A percentile compares a stretch with the other conserved stretches of the same genome.
Conservation (phyloP, 2,113 vertebrate species). For the Microcebus lehilahytsara region DNA sequence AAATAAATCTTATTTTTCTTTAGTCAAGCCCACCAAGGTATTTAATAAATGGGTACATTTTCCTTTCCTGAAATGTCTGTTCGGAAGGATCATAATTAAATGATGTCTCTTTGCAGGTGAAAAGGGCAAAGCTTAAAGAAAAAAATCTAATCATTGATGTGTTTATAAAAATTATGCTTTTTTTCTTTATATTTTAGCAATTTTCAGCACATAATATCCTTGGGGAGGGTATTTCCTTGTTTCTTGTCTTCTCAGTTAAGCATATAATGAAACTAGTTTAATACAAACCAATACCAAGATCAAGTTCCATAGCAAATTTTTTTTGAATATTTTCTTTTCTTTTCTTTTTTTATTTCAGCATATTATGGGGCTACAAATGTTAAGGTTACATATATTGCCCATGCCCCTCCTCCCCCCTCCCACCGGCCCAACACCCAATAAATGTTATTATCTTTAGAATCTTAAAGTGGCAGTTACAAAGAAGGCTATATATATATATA, state of each 20-base stretch:
- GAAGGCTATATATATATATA: background rate
- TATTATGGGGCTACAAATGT: no score
- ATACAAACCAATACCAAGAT: background rate
- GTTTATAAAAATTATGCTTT: background rate
- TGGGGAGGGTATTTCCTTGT: background rate
- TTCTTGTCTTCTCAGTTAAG: background rate
- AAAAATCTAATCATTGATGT: background rate
- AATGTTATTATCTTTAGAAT: slow-evolving; percentile 7
- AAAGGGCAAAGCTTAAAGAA: background rate
- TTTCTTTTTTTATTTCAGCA: no score
- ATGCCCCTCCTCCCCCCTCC: no score
- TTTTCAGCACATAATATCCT: background rate
- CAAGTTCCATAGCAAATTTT: background rate
- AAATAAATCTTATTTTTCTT: background rate
- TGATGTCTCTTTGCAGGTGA: background rate
- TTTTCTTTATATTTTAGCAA: background rate
- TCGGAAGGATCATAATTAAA: background rate
- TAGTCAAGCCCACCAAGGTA: background rate
- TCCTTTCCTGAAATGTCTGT: background rate
- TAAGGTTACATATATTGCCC: no score
- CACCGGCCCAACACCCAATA: no score
- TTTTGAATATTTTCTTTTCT: no score
- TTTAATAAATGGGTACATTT: background rate
- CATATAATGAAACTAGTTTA: background rate
- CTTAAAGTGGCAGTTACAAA: background rate